Evolutionary conservation across 2,113 vertebrate genomes (phyloP).

Genomic region (Sminthopsis crassicaudata): DNA sequence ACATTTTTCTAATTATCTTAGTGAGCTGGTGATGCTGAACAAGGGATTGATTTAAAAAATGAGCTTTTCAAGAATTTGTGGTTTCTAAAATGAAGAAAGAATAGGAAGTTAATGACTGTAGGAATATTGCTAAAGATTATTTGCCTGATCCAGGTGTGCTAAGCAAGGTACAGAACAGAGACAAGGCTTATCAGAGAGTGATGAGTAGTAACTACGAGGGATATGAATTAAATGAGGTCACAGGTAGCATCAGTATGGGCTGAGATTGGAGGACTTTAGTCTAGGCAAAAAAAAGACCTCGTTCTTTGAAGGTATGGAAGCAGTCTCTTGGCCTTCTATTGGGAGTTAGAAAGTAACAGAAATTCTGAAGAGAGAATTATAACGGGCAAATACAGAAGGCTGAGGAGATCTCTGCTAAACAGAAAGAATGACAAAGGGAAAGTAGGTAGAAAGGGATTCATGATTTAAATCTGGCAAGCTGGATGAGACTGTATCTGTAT

Average conservation of each 20-base stretch:
- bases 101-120: not conserved
- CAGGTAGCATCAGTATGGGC: not conserved
- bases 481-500: constrained; percentile 14
- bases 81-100: not conserved
- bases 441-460: not conserved
- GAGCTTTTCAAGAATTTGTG: not conserved
- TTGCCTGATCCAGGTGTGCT: not conserved
- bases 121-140: not conserved
- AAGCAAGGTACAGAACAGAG: not conserved
- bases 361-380: not conserved
- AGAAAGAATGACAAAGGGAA: not conserved
- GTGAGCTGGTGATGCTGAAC: constrained; percentile 13
- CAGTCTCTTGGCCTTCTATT: not conserved
- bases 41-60: not conserved
- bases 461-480: constrained; percentile 27
- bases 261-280: not conserved
- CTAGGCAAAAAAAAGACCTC: not conserved
- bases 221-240: not conserved
- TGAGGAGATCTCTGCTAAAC: not conserved
- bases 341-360: not conserved
- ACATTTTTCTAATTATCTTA: not conserved
- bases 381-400: not conserved
- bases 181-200: not conserved
- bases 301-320: not conserved
- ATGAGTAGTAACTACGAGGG: not conserved